A percentile compares a stretch with the other conserved stretches of the same genome.
phyloP scores from a whole-genome alignment of 2,797 vertebrate species.

The Nannoperca australis region DNA sequence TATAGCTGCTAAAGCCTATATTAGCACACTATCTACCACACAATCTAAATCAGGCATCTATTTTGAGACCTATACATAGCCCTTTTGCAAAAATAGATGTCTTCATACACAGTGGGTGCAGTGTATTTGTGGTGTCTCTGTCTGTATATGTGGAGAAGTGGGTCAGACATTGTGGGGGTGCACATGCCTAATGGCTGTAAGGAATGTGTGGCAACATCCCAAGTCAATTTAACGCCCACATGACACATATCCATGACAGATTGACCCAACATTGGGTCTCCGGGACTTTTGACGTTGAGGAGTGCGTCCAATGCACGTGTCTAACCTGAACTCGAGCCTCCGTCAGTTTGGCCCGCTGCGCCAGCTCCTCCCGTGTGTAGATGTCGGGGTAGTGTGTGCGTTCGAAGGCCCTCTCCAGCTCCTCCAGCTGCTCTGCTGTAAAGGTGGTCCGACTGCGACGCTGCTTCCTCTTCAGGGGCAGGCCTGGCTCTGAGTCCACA shows the following conservation, averaged over 20 bases:
- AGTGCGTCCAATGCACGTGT: not conserved
- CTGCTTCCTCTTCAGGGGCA: slow-evolving; percentile 97
- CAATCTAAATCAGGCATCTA: slow-evolving; percentile 68
- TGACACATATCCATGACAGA: slow-evolving; percentile 82
- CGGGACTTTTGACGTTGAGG: not conserved
- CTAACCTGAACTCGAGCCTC: slow-evolving; percentile 97
- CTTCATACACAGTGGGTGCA: slow-evolving; percentile 64
- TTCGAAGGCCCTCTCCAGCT: slow-evolving; percentile 97
- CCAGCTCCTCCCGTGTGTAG: slow-evolving; percentile 97
- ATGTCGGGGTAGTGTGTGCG: slow-evolving; percentile 99
- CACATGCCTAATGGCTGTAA: slow-evolving; percentile 61
- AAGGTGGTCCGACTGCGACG: slow-evolving; percentile 97
- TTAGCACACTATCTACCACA: slow-evolving; percentile 64
- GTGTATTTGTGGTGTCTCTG: slow-evolving; percentile 60
- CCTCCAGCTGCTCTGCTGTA: slow-evolving; percentile 97
- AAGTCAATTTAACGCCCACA: slow-evolving; percentile 87
- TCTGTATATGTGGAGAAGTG: slow-evolving; percentile 24
- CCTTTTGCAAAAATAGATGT: slow-evolving; percentile 63
- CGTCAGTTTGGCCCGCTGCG: slow-evolving; percentile 96
- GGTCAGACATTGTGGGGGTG: slow-evolving; percentile 18
- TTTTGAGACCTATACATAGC: slow-evolving; percentile 58
- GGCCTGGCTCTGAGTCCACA: slow-evolving; percentile 96
- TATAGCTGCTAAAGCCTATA: slow-evolving; percentile 66
- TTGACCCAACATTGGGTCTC: slow-evolving; percentile 62
- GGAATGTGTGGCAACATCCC: slow-evolving; percentile 84